Evolutionary conservation across 2,113 vertebrate genomes (phyloP).

Genomic region (Gasterosteus nipponicus): DNA sequence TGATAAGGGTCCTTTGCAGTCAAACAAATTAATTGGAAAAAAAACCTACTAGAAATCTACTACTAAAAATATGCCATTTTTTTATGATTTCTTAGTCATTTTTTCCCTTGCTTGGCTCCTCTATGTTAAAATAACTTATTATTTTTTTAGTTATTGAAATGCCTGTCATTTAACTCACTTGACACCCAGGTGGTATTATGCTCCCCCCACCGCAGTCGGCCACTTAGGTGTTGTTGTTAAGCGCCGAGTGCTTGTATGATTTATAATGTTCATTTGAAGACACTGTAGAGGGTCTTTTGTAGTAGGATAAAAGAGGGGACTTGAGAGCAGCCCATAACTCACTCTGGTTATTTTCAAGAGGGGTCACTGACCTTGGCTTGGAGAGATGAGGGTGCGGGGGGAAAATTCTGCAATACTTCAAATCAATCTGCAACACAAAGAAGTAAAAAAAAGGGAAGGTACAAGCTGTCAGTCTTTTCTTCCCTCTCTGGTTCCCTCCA

Average conservation of each 20-base stretch:
- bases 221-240: slow-evolving; percentile 50
- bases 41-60: not conserved
- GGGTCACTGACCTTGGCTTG: slow-evolving; percentile 64
- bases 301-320: slow-evolving; percentile 62
- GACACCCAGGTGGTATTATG: slow-evolving; percentile 43
- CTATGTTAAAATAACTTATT: not conserved
- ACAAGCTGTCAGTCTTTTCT: slow-evolving; percentile 36
- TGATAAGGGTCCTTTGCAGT: not conserved
- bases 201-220: slow-evolving; percentile 11
- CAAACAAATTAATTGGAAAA: slow-evolving; percentile 11
- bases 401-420: slow-evolving; percentile 58
- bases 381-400: slow-evolving; percentile 41
- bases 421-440: slow-evolving; percentile 43
- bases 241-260: slow-evolving; percentile 46
- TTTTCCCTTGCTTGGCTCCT: not conserved
- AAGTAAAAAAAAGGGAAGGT: slow-evolving; percentile 27
- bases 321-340: slow-evolving; percentile 63
- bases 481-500: slow-evolving; percentile 48
- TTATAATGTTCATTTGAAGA: slow-evolving; percentile 59
- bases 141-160: slow-evolving; percentile 1
- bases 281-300: slow-evolving; percentile 60
- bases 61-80: not conserved
- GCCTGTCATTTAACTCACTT: slow-evolving; percentile 15
- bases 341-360: slow-evolving; percentile 66
- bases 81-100: not conserved